Base-by-base conservation (phyloP, 2,888 invertebrate genomes). In the Andrena marginata region DNA sequence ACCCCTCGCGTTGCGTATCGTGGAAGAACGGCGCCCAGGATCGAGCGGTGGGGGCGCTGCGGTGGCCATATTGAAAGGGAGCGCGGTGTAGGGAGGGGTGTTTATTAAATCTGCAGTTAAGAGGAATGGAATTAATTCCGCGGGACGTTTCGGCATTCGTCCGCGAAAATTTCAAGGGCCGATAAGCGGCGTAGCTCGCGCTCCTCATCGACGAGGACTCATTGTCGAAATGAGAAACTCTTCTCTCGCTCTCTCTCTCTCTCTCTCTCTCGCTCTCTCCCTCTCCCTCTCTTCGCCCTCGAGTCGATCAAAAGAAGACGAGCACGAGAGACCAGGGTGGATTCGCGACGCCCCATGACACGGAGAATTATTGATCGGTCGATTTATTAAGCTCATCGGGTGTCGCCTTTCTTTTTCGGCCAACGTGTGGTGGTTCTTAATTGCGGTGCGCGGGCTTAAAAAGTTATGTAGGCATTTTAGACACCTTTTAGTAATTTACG, bases 81-180 rank as follows among this genome's bases (percentile, higher is more conserved):
- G 63, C 71, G 69, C 82, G 85, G 76, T 80, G 74, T 3, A 65
- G 73, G 59, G 70, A 63, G 75, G 83, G 80, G 80, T 88, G 87
- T 88, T 87, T 88, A 88, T 88, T 88, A 88, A 88, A 88, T 88
- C 88, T 84, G 60, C 73, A 77, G 81, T 87, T 88, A 88, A 88
- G 85, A 77, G 87, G 83, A 84, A 81, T 54, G 87, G 77, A 87
- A 87, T 88, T 88, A 85, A 88, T 88, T 88, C 78, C 80, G 62
- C 35, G 70, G 77, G 72, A 87, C 63, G 80, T 81, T 82, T 76
- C 73, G 60, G 80, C 68, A 77, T 80, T 82, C 78, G 84, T 86
- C 62, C 77, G 78, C 73, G 51, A 77, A 80, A 82, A 77, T 77
- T 82, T 78, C 75, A 65, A 82, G 73, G 77, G 72, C 64, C 62